phyloP scores from a whole-genome alignment of 2,888 invertebrate species.

The Drosophila subsilvestris region DNA sequence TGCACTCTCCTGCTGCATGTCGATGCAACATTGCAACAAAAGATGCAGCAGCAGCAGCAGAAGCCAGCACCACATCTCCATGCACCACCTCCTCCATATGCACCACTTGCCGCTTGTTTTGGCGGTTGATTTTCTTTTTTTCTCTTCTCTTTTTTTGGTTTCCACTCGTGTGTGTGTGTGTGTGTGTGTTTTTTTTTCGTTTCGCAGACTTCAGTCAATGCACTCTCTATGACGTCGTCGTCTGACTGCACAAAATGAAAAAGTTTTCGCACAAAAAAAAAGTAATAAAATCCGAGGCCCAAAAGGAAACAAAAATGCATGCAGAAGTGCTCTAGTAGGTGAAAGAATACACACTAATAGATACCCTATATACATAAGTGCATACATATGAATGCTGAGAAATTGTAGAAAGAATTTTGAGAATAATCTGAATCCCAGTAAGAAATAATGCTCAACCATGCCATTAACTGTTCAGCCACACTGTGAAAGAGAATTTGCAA shows the following conservation, averaged over 20 bases:
- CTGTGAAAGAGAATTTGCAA: no score
- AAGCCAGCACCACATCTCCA: conserved; percentile 13
- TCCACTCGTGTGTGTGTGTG: conserved; percentile 41
- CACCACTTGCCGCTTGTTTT: conserved; percentile 46
- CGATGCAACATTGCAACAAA: conserved; percentile 71
- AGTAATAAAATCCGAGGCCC: conserved; percentile 64
- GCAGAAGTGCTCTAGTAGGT: neutral
- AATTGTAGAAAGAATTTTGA: conserved; percentile 1
- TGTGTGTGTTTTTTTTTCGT: conserved; percentile 51
- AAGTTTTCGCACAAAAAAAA: conserved; percentile 63
- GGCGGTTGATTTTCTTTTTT: conserved; percentile 36
- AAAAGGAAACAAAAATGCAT: conserved; percentile 58
- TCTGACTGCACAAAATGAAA: conserved; percentile 81
- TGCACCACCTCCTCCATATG: conserved; percentile 40
- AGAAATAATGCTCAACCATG: no score
- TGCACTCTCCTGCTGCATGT: conserved; percentile 51
- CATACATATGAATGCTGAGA: no score
- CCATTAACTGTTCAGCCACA: no score
- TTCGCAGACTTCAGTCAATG: conserved; percentile 79
- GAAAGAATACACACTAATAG: neutral
- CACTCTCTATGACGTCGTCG: conserved; percentile 79
- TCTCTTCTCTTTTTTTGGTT: conserved; percentile 33
- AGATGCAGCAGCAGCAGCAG: conserved; percentile 63
- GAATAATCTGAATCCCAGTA: no score
- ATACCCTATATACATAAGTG: conserved; percentile 14